Conservation (phyloP, 1,140 invertebrate genomes). For the Habropoda laboriosa region DNA sequence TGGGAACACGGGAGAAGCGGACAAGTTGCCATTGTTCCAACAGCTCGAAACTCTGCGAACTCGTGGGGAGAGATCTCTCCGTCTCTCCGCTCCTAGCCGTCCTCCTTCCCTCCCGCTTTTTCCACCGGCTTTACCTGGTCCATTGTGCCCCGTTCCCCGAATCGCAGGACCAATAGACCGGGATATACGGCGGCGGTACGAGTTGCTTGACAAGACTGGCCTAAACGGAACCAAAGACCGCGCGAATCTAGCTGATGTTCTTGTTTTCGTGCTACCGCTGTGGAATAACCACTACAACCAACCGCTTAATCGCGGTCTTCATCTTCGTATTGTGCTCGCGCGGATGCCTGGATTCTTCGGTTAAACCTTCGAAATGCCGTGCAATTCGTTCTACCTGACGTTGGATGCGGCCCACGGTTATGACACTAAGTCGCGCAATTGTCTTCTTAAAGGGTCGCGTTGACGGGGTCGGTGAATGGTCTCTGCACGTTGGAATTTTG, state of each 20-base stretch:
- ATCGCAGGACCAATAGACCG: constrained; percentile 47
- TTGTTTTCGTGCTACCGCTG: constrained; percentile 14
- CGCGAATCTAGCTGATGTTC: constrained; percentile 5
- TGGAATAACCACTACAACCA: constrained; percentile 16
- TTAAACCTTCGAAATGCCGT: constrained; percentile 50
- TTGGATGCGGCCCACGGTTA: constrained; percentile 24
- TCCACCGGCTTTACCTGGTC: constrained; percentile 38
- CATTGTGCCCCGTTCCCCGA: constrained; percentile 50
- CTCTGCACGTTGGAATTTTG: neutral
- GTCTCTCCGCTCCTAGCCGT: neutral
- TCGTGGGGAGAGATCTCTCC: constrained; percentile 33
- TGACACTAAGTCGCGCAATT: constrained; percentile 20
- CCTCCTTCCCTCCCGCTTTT: constrained; percentile 25
- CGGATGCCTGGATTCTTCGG: constrained; percentile 16
- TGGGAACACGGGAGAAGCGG: constrained; percentile 28
- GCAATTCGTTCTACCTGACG: neutral
- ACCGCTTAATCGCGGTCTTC: constrained; percentile 46
- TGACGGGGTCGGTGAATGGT: neutral
- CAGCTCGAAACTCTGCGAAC: constrained; percentile 52
- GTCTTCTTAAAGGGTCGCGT: neutral
- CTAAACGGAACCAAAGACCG: constrained; percentile 13
- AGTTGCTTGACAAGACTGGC: constrained; percentile 10
- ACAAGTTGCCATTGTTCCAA: constrained; percentile 61
- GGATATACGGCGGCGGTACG: constrained; percentile 1
- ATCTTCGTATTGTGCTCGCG: constrained; percentile 57